A percentile compares a stretch with the other conserved stretches of the same genome.
These are phyloP conservation scores for Pseudotriccus pelzelni DNA, from an alignment of 2,797 vertebrate genomes.

Conservation along the genomic window DNA sequence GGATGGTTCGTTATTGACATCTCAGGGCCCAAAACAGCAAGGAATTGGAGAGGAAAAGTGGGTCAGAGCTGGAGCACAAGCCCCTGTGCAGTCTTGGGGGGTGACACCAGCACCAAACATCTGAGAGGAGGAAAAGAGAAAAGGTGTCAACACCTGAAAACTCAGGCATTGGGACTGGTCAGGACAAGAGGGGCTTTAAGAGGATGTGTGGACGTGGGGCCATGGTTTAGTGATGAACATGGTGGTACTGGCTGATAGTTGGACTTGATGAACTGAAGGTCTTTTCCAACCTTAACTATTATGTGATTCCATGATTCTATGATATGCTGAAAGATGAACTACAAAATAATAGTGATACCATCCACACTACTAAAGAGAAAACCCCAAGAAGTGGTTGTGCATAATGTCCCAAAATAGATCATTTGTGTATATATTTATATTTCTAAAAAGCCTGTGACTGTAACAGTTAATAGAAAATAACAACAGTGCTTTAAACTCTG, in stretches of 20 bases:
- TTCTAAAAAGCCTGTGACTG: neutral
- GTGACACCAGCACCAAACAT: too few relatives aligned
- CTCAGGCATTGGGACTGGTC: fast-evolving
- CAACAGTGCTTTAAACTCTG: neutral
- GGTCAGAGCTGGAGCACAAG: neutral
- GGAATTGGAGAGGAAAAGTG: neutral
- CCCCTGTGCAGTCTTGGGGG: neutral
- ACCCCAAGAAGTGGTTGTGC: neutral
- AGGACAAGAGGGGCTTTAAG: neutral
- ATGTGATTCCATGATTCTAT: too few relatives aligned
- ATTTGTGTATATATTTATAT: neutral
- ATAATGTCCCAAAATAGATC: neutral
- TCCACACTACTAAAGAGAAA: neutral
- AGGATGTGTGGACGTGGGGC: neutral
- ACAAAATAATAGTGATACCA: neutral
- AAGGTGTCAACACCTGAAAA: neutral
- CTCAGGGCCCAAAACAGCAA: fast-evolving
- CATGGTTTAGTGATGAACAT: neutral
- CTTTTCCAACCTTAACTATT: neutral
- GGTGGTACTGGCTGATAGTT: neutral
- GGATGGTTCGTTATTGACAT: too few relatives aligned
- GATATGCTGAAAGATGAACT: neutral
- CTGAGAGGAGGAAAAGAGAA: neutral
- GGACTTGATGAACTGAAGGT: neutral
- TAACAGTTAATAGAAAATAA: neutral